These are phyloP conservation scores for Sebastes elongatus DNA, from an alignment of 2,797 vertebrate genomes.

Conservation along the genomic window DNA sequence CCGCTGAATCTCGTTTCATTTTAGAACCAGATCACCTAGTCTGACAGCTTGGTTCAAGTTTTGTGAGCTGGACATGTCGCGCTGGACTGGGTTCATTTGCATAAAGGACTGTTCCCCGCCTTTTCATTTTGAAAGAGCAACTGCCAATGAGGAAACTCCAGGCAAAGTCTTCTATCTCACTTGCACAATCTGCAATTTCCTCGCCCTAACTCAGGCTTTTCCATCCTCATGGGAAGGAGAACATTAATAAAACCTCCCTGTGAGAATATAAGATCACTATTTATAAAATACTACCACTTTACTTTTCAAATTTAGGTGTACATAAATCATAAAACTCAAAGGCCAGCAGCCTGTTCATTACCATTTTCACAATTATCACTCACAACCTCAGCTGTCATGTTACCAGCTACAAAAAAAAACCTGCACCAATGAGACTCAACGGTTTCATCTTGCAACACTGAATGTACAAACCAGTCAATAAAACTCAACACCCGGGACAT, in stretches of 20 bases:
- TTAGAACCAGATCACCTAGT: no score
- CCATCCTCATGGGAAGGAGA: background rate
- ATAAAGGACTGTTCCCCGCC: no score
- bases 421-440: background rate
- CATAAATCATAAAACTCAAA: background rate
- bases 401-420: background rate
- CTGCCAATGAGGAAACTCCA: no score
- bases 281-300: background rate
- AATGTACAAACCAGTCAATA: constrained; percentile 22
- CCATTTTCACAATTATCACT: background rate
- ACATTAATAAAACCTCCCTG: background rate
- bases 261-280: background rate
- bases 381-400: background rate
- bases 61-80: no score
- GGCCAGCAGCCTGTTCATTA: background rate
- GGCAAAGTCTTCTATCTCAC: background rate
- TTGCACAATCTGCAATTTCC: background rate
- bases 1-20: no score
- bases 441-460: constrained; percentile 17
- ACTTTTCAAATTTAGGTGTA: background rate
- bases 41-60: no score
- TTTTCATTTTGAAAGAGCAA: no score
- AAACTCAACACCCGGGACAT: constrained; percentile 53
- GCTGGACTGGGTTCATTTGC: no score
- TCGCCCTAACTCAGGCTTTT: background rate